Evolutionary conservation across 2,888 invertebrate genomes (phyloP), one percentile per base, ranked within the genome.

Genomic region (Philereme transversata): DNA sequence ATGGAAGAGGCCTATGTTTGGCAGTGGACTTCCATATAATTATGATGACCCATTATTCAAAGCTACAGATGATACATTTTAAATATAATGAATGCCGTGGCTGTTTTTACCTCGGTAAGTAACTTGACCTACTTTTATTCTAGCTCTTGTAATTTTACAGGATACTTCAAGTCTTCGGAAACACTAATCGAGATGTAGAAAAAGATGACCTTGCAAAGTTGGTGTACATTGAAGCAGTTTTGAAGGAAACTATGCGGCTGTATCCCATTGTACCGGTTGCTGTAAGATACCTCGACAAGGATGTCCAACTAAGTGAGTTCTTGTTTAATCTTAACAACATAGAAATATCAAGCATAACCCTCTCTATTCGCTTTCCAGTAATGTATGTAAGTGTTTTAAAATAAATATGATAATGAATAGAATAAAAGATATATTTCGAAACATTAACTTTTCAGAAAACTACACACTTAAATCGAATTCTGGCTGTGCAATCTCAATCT

Each of bases 171-270:
- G 55, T 67, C 38, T 6, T 57, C 0, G 60, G 50, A n/a, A 10
- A 45, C 11, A 33, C 49, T 40, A 41, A 48, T 5, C 52, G 40
- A 48, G 67, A 72, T 51, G 33, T 70, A n/a, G 46, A 62, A 6
- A 69, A 38, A 60, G 46, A 59, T 7, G 66, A 66, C 38, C 43
- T 72, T 7, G 45, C 62, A 7, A 69, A 62, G 22, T 43, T 72
- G 9, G 60, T 66, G 8, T 72, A 70, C 45, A 56, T 66, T 45
- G 69, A 71, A 36, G 70, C 70, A 2, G 64, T 71, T 0, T 36
- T 70, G 3, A 71, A 64, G 51, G 70, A 71, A 54, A 64, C 57
- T 4, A 11, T 70, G 5, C 53, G 70, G 8, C 22, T 71, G 6
- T 67, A 67, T 7, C 61, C 69, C 4, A 9, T 62, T 22, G 67